Evolutionary conservation across 2,113 vertebrate genomes (phyloP).

Genomic region (Bufo gargarizans): DNA sequence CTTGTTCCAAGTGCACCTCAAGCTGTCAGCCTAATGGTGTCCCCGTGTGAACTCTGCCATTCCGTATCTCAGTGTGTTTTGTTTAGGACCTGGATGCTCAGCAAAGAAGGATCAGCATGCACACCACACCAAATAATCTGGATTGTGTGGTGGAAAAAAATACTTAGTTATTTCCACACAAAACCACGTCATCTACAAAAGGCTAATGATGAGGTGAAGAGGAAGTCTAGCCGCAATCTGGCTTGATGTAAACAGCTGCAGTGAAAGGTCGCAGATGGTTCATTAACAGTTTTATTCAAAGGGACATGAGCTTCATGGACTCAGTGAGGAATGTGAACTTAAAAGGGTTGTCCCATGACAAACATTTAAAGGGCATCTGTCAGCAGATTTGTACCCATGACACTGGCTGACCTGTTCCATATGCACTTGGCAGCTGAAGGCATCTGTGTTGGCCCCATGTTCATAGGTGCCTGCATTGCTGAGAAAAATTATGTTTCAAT

Average conservation of each 20-base stretch:
- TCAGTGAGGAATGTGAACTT: too few relatives aligned
- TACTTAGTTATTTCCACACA: neutral
- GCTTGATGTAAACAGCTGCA: neutral
- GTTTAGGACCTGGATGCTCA: neutral
- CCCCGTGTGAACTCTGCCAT: slow-evolving; percentile 19
- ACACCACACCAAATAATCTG: neutral
- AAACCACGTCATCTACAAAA: neutral
- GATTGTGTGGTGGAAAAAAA: neutral
- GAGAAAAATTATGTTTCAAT: too few relatives aligned
- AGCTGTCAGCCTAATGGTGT: neutral
- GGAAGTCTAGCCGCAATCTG: neutral
- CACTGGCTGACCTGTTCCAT: too few relatives aligned
- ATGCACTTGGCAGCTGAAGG: too few relatives aligned
- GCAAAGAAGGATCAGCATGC: neutral
- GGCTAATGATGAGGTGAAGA: neutral
- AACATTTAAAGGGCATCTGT: too few relatives aligned
- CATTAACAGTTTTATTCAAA: neutral
- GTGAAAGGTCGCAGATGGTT: neutral
- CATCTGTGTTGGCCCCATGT: too few relatives aligned
- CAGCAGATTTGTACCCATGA: too few relatives aligned
- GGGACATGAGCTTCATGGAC: neutral
- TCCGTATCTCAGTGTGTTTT: neutral
- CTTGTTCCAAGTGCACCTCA: slow-evolving; percentile 20
- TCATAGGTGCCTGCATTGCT: too few relatives aligned
- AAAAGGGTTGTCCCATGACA: too few relatives aligned